Evolutionary conservation across 1,140 invertebrate species (phyloP).

Genomic region (Lasioglossum baleicum): DNA sequence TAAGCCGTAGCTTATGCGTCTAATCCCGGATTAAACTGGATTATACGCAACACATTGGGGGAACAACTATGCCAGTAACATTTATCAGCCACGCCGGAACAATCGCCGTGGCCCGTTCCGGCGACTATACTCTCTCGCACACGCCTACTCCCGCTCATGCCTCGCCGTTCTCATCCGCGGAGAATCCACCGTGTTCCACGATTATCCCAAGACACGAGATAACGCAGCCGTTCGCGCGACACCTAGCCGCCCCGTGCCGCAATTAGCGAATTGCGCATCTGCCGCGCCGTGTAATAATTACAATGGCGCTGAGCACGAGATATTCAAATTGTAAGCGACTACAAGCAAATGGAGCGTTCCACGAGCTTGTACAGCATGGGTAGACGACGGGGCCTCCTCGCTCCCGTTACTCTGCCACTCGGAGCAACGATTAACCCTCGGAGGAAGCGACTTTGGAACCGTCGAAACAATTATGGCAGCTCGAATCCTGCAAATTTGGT

Average conservation of each 20-base stretch:
- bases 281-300: background rate
- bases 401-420: too few species aligned
- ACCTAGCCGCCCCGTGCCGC: background rate
- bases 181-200: background rate
- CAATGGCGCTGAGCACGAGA: background rate
- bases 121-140: too few species aligned
- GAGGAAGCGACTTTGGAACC: too few species aligned
- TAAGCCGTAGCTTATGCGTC: conserved; percentile 53
- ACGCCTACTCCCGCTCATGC: too few species aligned
- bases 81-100: conserved; percentile 35
- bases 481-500: too few species aligned
- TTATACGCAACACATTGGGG: conserved; percentile 47
- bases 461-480: too few species aligned
- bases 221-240: background rate
- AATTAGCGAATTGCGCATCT: background rate
- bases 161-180: conserved; percentile 8
- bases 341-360: too few species aligned
- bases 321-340: too few species aligned
- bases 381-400: too few species aligned
- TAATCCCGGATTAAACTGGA: conserved; percentile 51
- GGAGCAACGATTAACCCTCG: too few species aligned
- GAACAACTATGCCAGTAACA: conserved; percentile 41
- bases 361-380: too few species aligned
- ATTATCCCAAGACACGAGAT: conserved; percentile 21
- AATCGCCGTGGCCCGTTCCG: conserved; percentile 20